A percentile compares a stretch with the other conserved stretches of the same genome.
These are phyloP conservation scores for Heliothis peltigera DNA, from an alignment of 2,888 invertebrate genomes.

Conservation along the genomic window DNA sequence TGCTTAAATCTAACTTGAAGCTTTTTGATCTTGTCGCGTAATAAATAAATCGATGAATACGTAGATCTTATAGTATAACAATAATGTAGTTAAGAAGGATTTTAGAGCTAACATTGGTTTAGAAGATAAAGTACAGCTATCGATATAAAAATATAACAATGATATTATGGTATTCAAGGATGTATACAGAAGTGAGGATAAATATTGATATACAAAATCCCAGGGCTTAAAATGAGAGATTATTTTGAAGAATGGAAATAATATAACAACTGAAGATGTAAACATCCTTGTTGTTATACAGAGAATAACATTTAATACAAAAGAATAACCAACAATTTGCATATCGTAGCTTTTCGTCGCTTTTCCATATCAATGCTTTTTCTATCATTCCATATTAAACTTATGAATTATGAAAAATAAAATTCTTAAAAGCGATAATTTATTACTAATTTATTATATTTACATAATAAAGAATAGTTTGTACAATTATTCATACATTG, in stretches of 20 bases:
- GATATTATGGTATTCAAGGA: conserved; percentile 26
- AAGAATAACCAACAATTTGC: conserved; percentile 26
- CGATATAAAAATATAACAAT: conserved; percentile 63
- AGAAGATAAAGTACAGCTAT: conserved; percentile 62
- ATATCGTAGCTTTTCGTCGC: conserved; percentile 4
- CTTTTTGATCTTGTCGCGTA: conserved; percentile 64
- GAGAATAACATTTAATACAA: conserved; percentile 12
- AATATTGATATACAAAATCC: conserved; percentile 11
- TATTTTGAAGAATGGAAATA: conserved; percentile 7
- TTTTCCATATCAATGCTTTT: conserved; percentile 12
- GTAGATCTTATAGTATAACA: conserved; percentile 66
- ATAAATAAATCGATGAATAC: conserved; percentile 59
- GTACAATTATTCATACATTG: conserved; percentile 64
- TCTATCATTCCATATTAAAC: conserved; percentile 52
- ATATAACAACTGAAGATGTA: conserved; percentile 16
- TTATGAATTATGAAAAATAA: conserved; percentile 47
- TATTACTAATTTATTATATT: conserved; percentile 65
- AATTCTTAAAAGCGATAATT: conserved; percentile 50
- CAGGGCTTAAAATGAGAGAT: conserved; percentile 12
- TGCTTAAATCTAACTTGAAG: conserved; percentile 30
- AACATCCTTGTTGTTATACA: conserved; percentile 24
- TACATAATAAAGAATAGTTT: conserved; percentile 64
- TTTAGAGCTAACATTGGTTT: conserved; percentile 63
- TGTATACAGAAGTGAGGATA: conserved; percentile 27
- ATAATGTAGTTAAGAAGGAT: conserved; percentile 67